Evolutionary conservation across 2,888 invertebrate genomes (phyloP).

Genomic region (Apamea epomidion): DNA sequence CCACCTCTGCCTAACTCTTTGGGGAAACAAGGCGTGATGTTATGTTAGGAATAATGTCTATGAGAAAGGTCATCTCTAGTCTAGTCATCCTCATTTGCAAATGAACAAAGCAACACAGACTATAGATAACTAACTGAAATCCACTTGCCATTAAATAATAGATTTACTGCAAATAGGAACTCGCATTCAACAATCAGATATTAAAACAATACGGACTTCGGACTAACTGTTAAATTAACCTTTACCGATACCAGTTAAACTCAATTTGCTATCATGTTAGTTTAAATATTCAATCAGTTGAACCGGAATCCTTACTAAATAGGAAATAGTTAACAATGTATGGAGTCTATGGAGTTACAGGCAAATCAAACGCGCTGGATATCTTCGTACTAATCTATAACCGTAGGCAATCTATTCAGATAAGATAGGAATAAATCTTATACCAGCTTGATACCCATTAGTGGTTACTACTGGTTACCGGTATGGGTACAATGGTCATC

Average conservation of each 20-base stretch:
- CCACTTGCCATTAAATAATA: constrained; percentile 17
- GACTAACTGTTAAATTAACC: constrained; percentile 60
- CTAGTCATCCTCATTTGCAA: background rate
- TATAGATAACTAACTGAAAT: constrained; percentile 23
- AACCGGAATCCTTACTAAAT: constrained; percentile 62
- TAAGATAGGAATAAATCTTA: constrained; percentile 81
- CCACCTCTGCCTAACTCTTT: background rate
- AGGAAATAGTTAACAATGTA: constrained; percentile 65
- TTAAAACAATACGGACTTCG: constrained; percentile 56
- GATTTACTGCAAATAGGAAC: constrained; percentile 66
- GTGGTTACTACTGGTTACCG: constrained; percentile 75
- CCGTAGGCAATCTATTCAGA: constrained; percentile 79
- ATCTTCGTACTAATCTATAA: constrained; percentile 69
- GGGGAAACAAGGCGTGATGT: background rate
- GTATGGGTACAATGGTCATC: constrained; percentile 72
- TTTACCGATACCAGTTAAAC: constrained; percentile 59
- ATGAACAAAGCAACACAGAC: background rate
- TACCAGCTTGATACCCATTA: constrained; percentile 72
- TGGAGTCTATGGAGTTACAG: constrained; percentile 35
- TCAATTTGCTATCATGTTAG: constrained; percentile 67
- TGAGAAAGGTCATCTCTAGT: background rate
- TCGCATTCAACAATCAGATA: constrained; percentile 52
- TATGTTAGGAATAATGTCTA: background rate
- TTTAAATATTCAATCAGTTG: constrained; percentile 66
- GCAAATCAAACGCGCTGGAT: constrained; percentile 63